Conservation (phyloP, 2,113 vertebrate genomes). For the Cynocephalus volans region DNA sequence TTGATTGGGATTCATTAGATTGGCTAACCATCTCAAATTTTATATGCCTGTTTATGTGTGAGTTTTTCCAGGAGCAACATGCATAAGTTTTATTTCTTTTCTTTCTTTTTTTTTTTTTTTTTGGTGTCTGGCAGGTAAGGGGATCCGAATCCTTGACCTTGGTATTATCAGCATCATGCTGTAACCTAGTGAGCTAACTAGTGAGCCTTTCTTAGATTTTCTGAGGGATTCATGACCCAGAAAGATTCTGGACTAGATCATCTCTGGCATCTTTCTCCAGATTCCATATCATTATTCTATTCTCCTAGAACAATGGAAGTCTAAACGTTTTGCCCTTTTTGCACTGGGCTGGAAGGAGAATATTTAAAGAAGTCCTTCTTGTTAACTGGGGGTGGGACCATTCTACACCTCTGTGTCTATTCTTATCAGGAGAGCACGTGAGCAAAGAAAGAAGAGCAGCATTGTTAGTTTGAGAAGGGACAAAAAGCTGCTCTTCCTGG, state of each 20-base stretch:
- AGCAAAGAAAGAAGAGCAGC: not conserved
- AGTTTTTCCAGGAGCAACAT: slow-evolving; percentile 14
- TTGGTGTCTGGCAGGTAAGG: too few relatives aligned
- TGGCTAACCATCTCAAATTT: not conserved
- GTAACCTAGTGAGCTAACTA: too few relatives aligned
- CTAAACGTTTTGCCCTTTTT: not conserved
- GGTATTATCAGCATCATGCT: too few relatives aligned
- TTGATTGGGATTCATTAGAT: not conserved
- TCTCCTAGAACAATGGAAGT: not conserved
- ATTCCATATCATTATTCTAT: not conserved
- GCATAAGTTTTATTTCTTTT: not conserved
- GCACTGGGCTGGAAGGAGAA: not conserved
- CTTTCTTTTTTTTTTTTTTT: too few relatives aligned
- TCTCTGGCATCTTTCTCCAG: not conserved
- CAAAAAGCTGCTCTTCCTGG: not conserved
- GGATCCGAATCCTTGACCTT: too few relatives aligned
- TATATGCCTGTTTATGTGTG: not conserved
- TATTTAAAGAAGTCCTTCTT: not conserved
- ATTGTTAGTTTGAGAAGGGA: not conserved
- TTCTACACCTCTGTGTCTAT: not conserved
- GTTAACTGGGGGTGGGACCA: not conserved
- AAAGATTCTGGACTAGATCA: not conserved
- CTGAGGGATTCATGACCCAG: not conserved
- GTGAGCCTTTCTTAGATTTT: not conserved
- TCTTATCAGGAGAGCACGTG: not conserved